Base-by-base conservation (phyloP, 2,797 vertebrate genomes). In the Amphiprion clarkii region DNA sequence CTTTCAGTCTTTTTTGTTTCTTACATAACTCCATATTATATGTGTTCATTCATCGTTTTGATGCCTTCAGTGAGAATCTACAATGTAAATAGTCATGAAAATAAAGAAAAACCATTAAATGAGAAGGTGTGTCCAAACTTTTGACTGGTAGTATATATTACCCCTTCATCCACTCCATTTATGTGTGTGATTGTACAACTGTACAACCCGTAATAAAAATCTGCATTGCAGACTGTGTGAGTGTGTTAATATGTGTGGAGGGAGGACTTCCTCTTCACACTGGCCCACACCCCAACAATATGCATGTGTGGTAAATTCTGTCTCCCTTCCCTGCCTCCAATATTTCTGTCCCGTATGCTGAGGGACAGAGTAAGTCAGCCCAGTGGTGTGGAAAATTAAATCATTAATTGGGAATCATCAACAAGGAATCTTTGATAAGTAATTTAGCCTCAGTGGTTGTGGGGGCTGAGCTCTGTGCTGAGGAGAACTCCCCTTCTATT, bases 381-480 rank as follows among this genome's bases (percentile, higher is more conserved):
- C 93, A 93, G 74, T 29, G 60, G 88, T 84, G 92, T 91, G 91
- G 91, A 94, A 94, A 95, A 95, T 94, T 83, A 93, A 81, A 90
- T 92, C 84, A 80, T 92, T 93, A 93, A 94, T 94, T 95, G 87
- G 86, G 86, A 94, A 86, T 91, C 89, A 91, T 93, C 85, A 92
- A 87, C 87, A 86, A 89, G 87, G 78, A 93, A 86, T 92, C 82
- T 82, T 82, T 94, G 86, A 93, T 90, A 89, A 87, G 90, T 91
- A 83, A 90, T 92, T 90, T 88, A 86, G 79, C 53, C 82, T 83
- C 74, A 66, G 85, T 53, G 61, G 83, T 60, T 68, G 86, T 66
- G 69, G 79, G 71, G 70, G 85, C 55, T 60, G 87, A 85, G 78
- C 62, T 78, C 59, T 66, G 27, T 40, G 66, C 62, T 56, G 55